Conservation (phyloP, 2,888 invertebrate species). For the Nemurella pictetii region DNA sequence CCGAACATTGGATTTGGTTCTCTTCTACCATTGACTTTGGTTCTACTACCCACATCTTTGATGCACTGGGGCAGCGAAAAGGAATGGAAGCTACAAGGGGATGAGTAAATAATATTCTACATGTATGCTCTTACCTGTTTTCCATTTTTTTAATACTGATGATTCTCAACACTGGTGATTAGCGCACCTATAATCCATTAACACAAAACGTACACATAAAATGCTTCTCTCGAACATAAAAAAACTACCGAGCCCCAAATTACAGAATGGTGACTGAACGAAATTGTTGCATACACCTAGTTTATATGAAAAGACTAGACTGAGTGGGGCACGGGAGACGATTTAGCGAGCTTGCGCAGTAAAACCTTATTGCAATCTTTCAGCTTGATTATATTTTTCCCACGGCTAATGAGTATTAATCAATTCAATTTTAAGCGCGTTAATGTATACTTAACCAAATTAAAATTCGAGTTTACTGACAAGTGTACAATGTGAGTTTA, state of each 20-base stretch:
- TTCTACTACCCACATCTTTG: background rate
- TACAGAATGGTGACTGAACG: slow-evolving; percentile 24
- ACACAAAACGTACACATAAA: slow-evolving; percentile 17
- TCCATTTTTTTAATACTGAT: slow-evolving; percentile 41
- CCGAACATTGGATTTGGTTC: background rate
- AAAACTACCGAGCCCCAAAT: slow-evolving; percentile 18
- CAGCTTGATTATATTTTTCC: background rate
- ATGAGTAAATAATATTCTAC: background rate
- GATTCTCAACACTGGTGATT: slow-evolving; percentile 38
- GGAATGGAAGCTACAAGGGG: background rate
- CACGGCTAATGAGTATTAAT: background rate
- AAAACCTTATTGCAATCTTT: background rate
- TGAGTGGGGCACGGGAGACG: slow-evolving; percentile 32
- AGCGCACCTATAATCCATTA: slow-evolving; percentile 34
- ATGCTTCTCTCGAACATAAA: background rate
- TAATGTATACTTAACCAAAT: background rate
- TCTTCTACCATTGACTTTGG: too few relatives aligned
- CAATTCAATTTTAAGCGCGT: background rate
- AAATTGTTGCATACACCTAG: background rate
- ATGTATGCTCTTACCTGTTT: slow-evolving; percentile 40
- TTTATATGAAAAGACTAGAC: slow-evolving; percentile 33
- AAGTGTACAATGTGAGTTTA: background rate
- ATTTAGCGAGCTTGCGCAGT: slow-evolving; percentile 18
- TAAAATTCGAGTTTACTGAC: background rate
- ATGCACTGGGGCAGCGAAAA: background rate